Conservation (phyloP, 1,140 invertebrate genomes). For the Drosophila bocki region DNA sequence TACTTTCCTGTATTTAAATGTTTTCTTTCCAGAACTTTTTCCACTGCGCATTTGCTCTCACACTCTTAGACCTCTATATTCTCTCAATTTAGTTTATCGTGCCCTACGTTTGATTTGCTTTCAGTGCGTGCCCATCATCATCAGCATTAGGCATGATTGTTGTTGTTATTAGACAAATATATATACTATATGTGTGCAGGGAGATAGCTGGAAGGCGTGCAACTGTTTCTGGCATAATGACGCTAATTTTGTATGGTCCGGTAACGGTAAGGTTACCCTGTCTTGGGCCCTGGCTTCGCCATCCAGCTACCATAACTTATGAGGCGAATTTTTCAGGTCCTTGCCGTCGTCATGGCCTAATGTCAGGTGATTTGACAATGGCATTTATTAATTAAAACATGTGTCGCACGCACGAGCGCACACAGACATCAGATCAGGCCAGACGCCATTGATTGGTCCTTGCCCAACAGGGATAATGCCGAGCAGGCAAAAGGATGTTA, state of each 20-base stretch:
- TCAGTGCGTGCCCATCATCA: conserved; percentile 79
- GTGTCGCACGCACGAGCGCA: conserved; percentile 64
- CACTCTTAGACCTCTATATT: conserved; percentile 25
- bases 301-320: conserved; percentile 58
- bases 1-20: too few relatives aligned
- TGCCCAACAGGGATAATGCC: conserved; percentile 37
- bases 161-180: conserved; percentile 66
- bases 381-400: conserved; percentile 83
- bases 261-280: conserved; percentile 9
- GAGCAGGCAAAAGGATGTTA: conserved; percentile 14
- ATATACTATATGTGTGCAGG: neutral
- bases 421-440: conserved; percentile 28
- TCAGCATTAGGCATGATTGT: conserved; percentile 77
- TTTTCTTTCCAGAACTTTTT: neutral
- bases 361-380: conserved; percentile 79
- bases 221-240: conserved; percentile 73
- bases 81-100: conserved; percentile 62
- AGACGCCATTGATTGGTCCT: conserved; percentile 68
- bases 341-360: conserved; percentile 50
- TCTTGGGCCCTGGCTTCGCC: conserved; percentile 3
- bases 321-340: conserved; percentile 69
- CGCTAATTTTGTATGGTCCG: conserved; percentile 64
- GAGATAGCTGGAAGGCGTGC: conserved; percentile 28
- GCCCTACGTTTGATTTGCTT: conserved; percentile 66
- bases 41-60: neutral